phyloP scores from a whole-genome alignment of 2,888 invertebrate species.

The Epirrhoe alternata region DNA sequence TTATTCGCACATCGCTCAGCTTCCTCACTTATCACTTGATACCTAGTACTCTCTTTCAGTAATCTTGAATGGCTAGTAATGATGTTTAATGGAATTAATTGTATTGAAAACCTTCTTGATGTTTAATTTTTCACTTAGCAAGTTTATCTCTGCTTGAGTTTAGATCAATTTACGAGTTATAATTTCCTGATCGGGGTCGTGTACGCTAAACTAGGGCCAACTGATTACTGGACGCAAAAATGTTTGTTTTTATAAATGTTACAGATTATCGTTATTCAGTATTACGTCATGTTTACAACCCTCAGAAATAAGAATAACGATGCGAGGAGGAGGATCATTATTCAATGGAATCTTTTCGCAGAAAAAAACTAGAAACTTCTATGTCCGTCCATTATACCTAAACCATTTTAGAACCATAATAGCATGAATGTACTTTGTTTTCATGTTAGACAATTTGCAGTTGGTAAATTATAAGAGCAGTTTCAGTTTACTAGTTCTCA shows the following conservation, averaged over 20 bases:
- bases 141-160: constrained; percentile 21
- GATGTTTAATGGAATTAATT: neutral
- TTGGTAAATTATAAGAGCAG: neutral
- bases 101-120: neutral
- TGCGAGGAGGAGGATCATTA: too few species aligned
- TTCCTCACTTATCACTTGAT: too few species aligned
- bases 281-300: too few species aligned
- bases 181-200: constrained; percentile 44
- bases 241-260: neutral
- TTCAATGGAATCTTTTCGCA: too few species aligned
- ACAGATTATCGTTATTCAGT: too few species aligned
- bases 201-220: neutral
- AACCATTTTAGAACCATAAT: too few species aligned
- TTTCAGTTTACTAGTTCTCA: neutral
- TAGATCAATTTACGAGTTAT: constrained; percentile 45
- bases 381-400: too few species aligned
- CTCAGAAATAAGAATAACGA: too few species aligned
- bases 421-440: too few species aligned
- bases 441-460: neutral
- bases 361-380: too few species aligned
- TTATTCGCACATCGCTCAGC: too few species aligned
- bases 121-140: constrained; percentile 13
- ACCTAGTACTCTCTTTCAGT: too few species aligned
- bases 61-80: neutral
- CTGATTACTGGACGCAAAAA: constrained; percentile 1